These are phyloP conservation scores for Phalangium opilio DNA, from an alignment of 2,888 invertebrate genomes.

Conservation along the genomic window DNA sequence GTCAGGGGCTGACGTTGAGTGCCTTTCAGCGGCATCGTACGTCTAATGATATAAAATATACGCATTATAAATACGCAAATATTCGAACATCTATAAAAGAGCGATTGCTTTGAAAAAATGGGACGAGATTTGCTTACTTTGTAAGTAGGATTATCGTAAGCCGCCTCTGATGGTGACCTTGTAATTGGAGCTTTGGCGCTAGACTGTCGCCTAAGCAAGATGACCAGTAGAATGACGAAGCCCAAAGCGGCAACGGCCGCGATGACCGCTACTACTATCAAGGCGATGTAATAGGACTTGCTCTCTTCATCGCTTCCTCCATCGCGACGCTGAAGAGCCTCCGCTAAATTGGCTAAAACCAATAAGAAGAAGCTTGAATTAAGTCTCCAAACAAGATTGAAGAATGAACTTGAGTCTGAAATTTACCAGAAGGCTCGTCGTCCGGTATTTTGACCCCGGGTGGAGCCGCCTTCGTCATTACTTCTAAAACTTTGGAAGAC, in stretches of 20 bases:
- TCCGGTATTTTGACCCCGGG: slow-evolving; percentile 10
- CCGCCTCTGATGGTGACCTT: slow-evolving; percentile 64
- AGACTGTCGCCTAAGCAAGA: slow-evolving; percentile 54
- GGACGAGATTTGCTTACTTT: slow-evolving; percentile 60
- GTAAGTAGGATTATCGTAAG: slow-evolving; percentile 83
- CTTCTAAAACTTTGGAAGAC: slow-evolving; percentile 75
- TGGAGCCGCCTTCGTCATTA: slow-evolving; percentile 50
- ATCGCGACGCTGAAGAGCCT: slow-evolving; percentile 4
- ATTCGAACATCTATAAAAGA: no score
- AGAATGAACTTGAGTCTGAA: no score
- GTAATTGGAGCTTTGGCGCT: slow-evolving; percentile 63
- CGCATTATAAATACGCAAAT: no score
- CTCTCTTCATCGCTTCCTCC: slow-evolving; percentile 33
- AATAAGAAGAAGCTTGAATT: slow-evolving; percentile 30
- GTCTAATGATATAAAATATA: no score
- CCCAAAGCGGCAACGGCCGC: slow-evolving; percentile 70
- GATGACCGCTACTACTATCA: slow-evolving; percentile 73
- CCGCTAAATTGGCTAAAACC: slow-evolving; percentile 15
- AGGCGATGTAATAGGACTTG: slow-evolving; percentile 71
- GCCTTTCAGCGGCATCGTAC: no score
- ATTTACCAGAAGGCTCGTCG: slow-evolving; percentile 2
- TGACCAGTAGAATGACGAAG: slow-evolving; percentile 58
- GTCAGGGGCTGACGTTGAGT: no score
- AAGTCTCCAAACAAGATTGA: no score
- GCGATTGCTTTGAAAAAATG: no score